Base-by-base conservation (phyloP, 2,888 invertebrate species). In the Hemaris fuciformis region DNA sequence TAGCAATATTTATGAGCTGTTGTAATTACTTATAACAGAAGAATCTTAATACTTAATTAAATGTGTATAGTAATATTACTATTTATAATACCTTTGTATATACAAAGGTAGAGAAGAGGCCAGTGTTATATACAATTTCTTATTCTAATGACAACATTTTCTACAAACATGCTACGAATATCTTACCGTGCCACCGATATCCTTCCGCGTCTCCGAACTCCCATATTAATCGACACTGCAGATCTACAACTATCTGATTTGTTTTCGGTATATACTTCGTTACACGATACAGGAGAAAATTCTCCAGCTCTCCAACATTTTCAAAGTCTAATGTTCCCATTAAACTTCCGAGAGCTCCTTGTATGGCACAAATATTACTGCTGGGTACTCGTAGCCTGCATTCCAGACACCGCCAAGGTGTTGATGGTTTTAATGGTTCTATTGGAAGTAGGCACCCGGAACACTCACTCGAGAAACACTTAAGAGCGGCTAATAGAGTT, bases 221-320 rank as follows among this genome's bases (percentile, higher is more conserved):
- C 87, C 94, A 95, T 67, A 95, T 87, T 8, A 95, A 87, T 64
- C 93, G 92, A 74, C 93, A 94, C 74, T 95, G 95, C 59, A 95
- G 83, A 74, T 95, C 94, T 27, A 95, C 80, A 58, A 93, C 89
- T 53, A 95, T 93, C 80, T 95, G 94, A 81, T 95, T 95, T 20
- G 89, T 92, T 56, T 85, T 85, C 7, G 95, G 95, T 60, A 95
- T 86, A 67, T 94, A 88, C 68, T 89, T 91, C 4, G 79, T 74
- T 23, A 95, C 81, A 72, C 94, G 93, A 62, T 87, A 83, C 13
- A 91, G 74, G 57, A 95, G 83, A 75, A 95, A 95, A 42, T 85
- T 88, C 67, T 94, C 88, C 69, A 95, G 85, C 62, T 93, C 86
- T n/a, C 83, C 79, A 1, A 94, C 89, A 66, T 90, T 88, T 65